Conservation (phyloP, 53 echinoderm and acorn worm genomes). For the Mesocentrotus franciscanus region DNA sequence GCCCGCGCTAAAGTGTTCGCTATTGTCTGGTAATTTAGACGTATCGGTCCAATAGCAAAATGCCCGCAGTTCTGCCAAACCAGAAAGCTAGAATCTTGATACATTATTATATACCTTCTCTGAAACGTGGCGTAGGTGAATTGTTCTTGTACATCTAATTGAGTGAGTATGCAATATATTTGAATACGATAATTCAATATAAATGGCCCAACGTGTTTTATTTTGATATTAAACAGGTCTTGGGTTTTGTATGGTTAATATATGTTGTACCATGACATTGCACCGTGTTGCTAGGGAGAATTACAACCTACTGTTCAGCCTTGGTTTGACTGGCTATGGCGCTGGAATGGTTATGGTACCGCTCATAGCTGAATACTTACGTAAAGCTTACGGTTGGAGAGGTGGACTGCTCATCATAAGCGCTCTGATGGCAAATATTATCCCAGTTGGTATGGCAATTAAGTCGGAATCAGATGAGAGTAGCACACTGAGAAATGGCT, state of each 20-base stretch:
- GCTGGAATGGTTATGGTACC: not conserved
- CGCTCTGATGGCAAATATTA: not conserved
- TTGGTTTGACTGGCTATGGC: not conserved
- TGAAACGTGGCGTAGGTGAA: too few species aligned
- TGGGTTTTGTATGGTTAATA: not conserved
- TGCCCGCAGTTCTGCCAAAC: too few species aligned
- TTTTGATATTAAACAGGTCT: not conserved
- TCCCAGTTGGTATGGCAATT: not conserved
- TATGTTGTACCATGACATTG: not conserved
- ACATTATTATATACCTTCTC: too few species aligned
- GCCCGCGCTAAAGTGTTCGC: too few species aligned
- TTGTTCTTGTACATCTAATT: too few species aligned
- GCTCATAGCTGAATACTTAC: not conserved
- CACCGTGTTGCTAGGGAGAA: not conserved
- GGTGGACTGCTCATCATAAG: conserved; percentile 17
- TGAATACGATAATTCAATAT: too few species aligned
- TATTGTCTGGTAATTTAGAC: too few species aligned
- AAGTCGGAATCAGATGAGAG: not conserved
- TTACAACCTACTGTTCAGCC: not conserved
- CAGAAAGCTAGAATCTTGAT: too few species aligned
- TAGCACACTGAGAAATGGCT: not conserved
- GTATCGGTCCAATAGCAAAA: too few species aligned
- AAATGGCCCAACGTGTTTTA: too few species aligned
- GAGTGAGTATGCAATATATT: too few species aligned
- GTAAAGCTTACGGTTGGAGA: not conserved